Evolutionary conservation across 2,888 invertebrate genomes (phyloP).

Genomic region (Hydrotaea diabolus): DNA sequence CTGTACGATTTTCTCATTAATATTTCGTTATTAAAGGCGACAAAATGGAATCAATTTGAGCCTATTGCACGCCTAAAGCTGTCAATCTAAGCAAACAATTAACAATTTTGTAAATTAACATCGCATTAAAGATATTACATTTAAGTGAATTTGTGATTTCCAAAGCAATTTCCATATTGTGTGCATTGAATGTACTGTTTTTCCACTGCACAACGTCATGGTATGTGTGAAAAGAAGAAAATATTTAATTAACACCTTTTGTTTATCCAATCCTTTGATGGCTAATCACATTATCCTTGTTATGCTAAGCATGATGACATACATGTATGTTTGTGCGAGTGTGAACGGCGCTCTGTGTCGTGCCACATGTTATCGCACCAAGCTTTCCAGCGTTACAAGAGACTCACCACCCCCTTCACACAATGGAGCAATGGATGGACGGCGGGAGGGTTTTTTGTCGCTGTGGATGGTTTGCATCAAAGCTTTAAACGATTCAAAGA

Average conservation of each 20-base stretch:
- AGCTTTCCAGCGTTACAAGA: constrained; percentile 19
- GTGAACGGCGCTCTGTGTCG: not conserved
- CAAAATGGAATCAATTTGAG: no score
- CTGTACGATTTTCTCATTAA: no score
- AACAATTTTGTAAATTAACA: constrained; percentile 6
- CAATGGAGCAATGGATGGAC: constrained; percentile 20
- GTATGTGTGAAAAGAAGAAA: constrained; percentile 42
- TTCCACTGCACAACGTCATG: not conserved
- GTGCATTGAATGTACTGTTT: not conserved
- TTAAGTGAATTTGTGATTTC: constrained; percentile 4
- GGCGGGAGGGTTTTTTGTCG: constrained; percentile 1
- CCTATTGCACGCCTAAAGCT: no score
- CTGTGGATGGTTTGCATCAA: constrained; percentile 22
- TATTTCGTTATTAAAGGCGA: no score
- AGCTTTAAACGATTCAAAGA: constrained; percentile 59
- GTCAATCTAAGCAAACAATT: not conserved
- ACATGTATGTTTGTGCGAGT: not conserved
- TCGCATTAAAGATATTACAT: not conserved
- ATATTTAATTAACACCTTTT: constrained; percentile 68
- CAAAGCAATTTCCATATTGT: constrained; percentile 35
- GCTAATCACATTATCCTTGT: constrained; percentile 66
- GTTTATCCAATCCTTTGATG: constrained; percentile 68
- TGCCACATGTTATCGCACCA: constrained; percentile 22
- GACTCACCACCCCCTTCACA: not conserved
- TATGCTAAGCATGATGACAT: constrained; percentile 59